A percentile compares a stretch with the other conserved stretches of the same genome.
Conservation (phyloP, 2,113 vertebrate genomes). For the Podarcis cretensis region DNA sequence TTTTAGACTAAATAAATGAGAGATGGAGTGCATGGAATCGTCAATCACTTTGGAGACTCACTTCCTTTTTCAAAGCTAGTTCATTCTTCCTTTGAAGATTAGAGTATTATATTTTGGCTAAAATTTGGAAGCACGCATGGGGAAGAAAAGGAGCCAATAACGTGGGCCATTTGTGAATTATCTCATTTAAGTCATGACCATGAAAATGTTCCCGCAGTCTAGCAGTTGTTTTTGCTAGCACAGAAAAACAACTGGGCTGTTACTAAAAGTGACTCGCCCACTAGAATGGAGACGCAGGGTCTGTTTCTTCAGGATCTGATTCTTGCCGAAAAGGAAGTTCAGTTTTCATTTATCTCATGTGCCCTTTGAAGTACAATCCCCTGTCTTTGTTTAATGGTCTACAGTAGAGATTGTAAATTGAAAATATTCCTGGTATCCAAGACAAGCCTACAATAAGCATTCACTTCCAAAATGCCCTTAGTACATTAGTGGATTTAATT, state of each 20-base stretch:
- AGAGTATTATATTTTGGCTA: neutral
- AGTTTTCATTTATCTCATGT: conserved; percentile 35
- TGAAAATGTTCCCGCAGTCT: conserved; percentile 33
- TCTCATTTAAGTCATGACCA: conserved; percentile 19
- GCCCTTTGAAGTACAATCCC: conserved; percentile 49
- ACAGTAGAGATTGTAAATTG: conserved; percentile 32
- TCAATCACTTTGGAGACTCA: neutral
- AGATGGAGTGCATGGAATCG: rapidly evolving
- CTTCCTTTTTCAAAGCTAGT: neutral
- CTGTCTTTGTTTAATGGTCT: conserved; percentile 48
- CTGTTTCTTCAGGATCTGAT: neutral
- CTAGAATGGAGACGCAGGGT: conserved; percentile 1
- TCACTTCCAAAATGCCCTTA: conserved; percentile 39
- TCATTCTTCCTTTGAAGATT: conserved; percentile 3
- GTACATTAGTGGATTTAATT: neutral
- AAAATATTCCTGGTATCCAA: conserved; percentile 38
- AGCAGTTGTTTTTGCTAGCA: conserved; percentile 19
- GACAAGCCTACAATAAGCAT: conserved; percentile 37
- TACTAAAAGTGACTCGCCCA: conserved; percentile 16
- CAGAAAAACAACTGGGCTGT: conserved; percentile 17
- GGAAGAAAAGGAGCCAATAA: conserved; percentile 9
- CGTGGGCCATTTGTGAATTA: neutral
- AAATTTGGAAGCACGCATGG: conserved; percentile 12
- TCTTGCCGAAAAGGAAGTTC: conserved; percentile 29
- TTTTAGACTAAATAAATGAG: conserved; percentile 28